These are phyloP conservation scores for Synchiropus splendidus DNA, from an alignment of 2,113 vertebrate genomes.

Conservation along the genomic window DNA sequence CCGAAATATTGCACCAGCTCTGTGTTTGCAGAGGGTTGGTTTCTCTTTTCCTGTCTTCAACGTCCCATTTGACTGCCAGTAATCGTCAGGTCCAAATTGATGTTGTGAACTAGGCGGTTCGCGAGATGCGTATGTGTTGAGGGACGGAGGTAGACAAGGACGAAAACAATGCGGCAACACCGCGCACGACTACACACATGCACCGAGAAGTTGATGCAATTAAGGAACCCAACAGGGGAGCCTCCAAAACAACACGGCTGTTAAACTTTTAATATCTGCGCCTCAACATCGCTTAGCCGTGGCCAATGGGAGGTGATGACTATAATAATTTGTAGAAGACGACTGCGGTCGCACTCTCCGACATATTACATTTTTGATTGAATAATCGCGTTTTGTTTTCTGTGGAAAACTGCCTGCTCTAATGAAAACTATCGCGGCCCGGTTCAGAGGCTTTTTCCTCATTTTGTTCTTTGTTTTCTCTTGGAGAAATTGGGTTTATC, in stretches of 20 bases:
- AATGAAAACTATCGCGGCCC: slow-evolving; percentile 28
- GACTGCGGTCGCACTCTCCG: slow-evolving; percentile 13
- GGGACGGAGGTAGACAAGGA: slow-evolving; percentile 1
- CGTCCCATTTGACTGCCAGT: too few relatives aligned
- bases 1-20: too few relatives aligned
- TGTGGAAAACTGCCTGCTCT: slow-evolving; percentile 17
- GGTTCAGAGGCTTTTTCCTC: slow-evolving; percentile 30
- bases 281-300: slow-evolving; percentile 26
- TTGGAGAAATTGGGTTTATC: slow-evolving; percentile 34
- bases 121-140: background rate
- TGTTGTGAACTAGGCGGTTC: too few relatives aligned
- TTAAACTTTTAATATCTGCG: slow-evolving; percentile 22
- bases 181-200: slow-evolving; percentile 7
- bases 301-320: slow-evolving; percentile 28
- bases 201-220: slow-evolving; percentile 21
- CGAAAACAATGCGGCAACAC: slow-evolving; percentile 5
- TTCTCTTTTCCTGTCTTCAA: too few relatives aligned
- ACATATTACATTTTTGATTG: slow-evolving; percentile 21
- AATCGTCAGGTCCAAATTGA: too few relatives aligned
- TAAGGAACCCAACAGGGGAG: slow-evolving; percentile 22
- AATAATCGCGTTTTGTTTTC: slow-evolving; percentile 35
- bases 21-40: too few relatives aligned
- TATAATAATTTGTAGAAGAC: slow-evolving; percentile 13
- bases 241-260: slow-evolving; percentile 18
- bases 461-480: slow-evolving; percentile 28